Evolutionary conservation across 2,797 vertebrate genomes (phyloP).

Genomic region (Parauchenoglanis ngamensis): DNA sequence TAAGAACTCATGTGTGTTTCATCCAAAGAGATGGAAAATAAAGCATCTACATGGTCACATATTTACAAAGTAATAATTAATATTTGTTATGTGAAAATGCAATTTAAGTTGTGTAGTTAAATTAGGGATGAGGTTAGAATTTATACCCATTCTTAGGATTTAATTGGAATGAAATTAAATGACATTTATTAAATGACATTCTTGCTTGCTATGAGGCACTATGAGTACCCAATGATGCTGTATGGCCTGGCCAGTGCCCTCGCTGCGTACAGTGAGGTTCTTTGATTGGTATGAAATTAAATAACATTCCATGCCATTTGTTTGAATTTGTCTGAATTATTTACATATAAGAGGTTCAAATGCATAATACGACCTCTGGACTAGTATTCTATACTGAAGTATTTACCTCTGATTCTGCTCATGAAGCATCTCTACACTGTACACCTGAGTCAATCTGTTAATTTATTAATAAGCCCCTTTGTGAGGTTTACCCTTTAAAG

Average conservation of each 20-base stretch:
- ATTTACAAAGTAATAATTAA: neutral
- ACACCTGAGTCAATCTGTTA: neutral
- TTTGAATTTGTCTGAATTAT: neutral
- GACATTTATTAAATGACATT: neutral
- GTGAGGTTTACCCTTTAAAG: neutral
- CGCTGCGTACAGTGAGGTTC: neutral
- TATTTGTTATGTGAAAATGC: neutral
- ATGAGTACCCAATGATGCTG: neutral
- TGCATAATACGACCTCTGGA: neutral
- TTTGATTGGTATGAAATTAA: neutral
- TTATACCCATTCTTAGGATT: neutral
- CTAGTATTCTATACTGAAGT: neutral
- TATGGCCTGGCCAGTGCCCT: neutral
- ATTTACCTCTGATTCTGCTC: neutral
- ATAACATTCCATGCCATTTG: neutral
- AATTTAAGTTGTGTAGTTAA: neutral
- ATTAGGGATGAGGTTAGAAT: neutral
- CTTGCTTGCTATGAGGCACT: neutral
- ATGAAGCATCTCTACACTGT: conserved; percentile 2
- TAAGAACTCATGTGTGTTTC: conserved; percentile 4
- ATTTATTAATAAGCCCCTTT: neutral
- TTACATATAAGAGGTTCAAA: neutral
- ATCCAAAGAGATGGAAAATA: neutral
- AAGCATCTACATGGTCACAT: neutral
- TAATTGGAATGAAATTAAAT: neutral